Percentiles rank a stretch among this genome's conserved stretches.
phyloP scores from a whole-genome alignment of 2,797 vertebrate species.

The Halcyon badia region DNA sequence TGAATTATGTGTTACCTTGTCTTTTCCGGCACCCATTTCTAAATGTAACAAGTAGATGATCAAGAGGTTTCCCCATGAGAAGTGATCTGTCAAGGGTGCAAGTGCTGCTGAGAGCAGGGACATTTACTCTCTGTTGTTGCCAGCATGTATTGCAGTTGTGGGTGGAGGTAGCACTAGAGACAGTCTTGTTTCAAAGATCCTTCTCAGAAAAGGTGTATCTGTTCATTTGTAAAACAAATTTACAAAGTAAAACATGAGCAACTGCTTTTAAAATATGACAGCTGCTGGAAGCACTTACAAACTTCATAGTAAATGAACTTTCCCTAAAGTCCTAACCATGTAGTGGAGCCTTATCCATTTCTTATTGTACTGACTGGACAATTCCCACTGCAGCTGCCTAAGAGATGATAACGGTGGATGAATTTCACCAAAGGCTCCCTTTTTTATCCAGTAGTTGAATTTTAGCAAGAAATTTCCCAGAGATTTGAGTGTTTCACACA shows the following conservation, averaged over 20 bases:
- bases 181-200: not conserved
- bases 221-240: not conserved
- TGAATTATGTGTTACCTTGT: not conserved
- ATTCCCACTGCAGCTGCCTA: accelerated
- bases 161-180: not conserved
- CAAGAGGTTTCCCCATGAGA: not conserved
- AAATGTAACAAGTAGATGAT: not conserved
- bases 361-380: not conserved
- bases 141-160: not conserved
- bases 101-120: not conserved
- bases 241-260: not conserved
- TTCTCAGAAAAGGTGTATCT: not conserved
- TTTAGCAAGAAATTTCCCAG: not conserved
- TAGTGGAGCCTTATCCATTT: not conserved
- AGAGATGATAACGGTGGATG: not conserved
- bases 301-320: not conserved
- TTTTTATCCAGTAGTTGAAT: not conserved
- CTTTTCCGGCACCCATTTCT: not conserved
- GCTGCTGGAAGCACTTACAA: not conserved
- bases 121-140: not conserved
- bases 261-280: not conserved
- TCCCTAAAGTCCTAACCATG: not conserved
- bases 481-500: not conserved
- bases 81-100: not conserved
- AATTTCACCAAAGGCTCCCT: not conserved